phyloP scores from a whole-genome alignment of 2,888 invertebrate genomes.

The Zelleria hepariella region DNA sequence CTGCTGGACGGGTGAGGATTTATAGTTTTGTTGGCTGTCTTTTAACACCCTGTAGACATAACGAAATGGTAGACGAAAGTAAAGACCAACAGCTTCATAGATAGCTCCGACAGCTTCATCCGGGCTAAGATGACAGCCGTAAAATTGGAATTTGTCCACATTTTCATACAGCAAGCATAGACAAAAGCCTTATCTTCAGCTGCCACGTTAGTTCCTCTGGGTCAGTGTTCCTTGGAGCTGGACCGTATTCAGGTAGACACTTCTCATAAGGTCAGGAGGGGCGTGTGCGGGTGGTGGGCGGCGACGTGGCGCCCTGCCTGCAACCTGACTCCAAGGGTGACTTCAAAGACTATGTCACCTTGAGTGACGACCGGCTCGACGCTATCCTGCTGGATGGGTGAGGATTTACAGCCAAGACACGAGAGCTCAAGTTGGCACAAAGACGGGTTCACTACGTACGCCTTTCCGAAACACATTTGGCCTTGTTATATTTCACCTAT shows the following conservation, averaged over 20 bases:
- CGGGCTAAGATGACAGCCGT: too few species aligned
- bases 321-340: slow-evolving; percentile 66
- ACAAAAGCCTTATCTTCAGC: not conserved
- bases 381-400: slow-evolving; percentile 84
- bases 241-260: too few species aligned
- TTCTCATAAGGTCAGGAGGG: slow-evolving; percentile 64
- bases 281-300: slow-evolving; percentile 74
- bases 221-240: too few species aligned
- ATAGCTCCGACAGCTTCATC: too few species aligned
- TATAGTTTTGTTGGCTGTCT: not conserved
- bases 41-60: not conserved
- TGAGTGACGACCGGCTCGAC: slow-evolving; percentile 72
- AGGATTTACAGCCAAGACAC: too few species aligned
- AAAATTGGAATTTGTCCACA: too few species aligned
- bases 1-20: slow-evolving; percentile 79
- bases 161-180: too few species aligned
- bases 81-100: too few species aligned
- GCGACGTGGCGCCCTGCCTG: slow-evolving; percentile 70
- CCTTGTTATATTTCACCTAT: not conserved
- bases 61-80: not conserved
- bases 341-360: slow-evolving; percentile 66
- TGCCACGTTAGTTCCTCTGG: too few species aligned
- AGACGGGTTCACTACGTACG: too few species aligned
- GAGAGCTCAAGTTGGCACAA: too few species aligned
- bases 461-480: too few species aligned